Evolutionary conservation across 2,888 invertebrate genomes (phyloP).

Genomic region (Phasia obesa): DNA sequence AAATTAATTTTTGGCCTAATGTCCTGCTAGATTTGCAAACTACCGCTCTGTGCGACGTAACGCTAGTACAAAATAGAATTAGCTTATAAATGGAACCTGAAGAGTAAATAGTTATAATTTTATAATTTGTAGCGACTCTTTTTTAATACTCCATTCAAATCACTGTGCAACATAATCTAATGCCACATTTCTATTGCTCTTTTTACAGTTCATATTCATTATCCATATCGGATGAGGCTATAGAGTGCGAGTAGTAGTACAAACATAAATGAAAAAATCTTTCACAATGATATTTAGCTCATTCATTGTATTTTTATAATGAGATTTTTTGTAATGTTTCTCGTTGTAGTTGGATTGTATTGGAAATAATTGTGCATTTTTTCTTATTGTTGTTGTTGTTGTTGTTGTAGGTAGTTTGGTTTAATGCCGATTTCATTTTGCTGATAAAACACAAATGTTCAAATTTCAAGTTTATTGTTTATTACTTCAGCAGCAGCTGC

Average conservation of each 20-base stretch:
- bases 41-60: too few relatives aligned
- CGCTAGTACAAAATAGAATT: too few relatives aligned
- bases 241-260: slow-evolving; percentile 15
- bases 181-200: slow-evolving; percentile 34
- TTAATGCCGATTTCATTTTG: slow-evolving; percentile 67
- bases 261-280: slow-evolving; percentile 33
- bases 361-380: slow-evolving; percentile 62
- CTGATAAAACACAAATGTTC: slow-evolving; percentile 71
- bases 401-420: slow-evolving; percentile 21
- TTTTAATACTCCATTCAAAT: not conserved
- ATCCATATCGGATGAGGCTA: slow-evolving; percentile 4
- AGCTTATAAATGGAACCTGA: too few relatives aligned
- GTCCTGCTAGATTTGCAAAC: too few relatives aligned
- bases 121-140: not conserved
- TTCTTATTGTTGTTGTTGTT: slow-evolving; percentile 9
- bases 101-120: too few relatives aligned
- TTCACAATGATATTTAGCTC: slow-evolving; percentile 36
- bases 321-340: slow-evolving; percentile 54
- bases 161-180: slow-evolving; percentile 29
- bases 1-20: too few relatives aligned
- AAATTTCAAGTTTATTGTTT: slow-evolving; percentile 70
- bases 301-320: slow-evolving; percentile 59
- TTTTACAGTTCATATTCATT: slow-evolving; percentile 35
- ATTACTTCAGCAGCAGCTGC: slow-evolving; percentile 47
- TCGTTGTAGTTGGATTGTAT: slow-evolving; percentile 39